Base-by-base conservation (phyloP, 2,888 invertebrate genomes). In the Apantesis nais region DNA sequence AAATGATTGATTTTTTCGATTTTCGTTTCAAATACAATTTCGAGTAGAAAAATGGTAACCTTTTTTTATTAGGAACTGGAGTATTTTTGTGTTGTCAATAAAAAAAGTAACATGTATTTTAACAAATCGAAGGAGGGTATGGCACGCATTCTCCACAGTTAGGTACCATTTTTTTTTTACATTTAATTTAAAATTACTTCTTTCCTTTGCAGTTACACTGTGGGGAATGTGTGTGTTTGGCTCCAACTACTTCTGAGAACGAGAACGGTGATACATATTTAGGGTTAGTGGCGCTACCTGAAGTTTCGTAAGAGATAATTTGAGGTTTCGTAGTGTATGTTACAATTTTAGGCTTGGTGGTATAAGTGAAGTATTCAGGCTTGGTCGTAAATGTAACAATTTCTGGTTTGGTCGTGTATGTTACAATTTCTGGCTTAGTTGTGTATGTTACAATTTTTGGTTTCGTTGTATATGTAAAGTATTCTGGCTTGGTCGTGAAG, bases 151-250 rank as follows among this genome's bases (percentile, higher is more conserved):
- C 71, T 81, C 81, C 78, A 78, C 78, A 80, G 63, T 77, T 68
- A 77, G 76, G 81, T 74, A 79, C 82, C 78, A 80, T 78, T 76
- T 78, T 70, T 62, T 66, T 73, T 66, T 34, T 41, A 29, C 44
- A 71, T 75, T 67, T 60, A 62, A n/a, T 61, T 52, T 31, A 67
- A 69, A 72, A 60, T 87, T 80, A 86, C 70, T 93, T 92, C 69
- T 93, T 82, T 62, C 93, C 91, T 14, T 90, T 78, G 70, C 95
- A 95, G 69, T 95, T 93, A 87, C 95, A 95, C 12, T 89, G 83
- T 0, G 88, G 87, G 12, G 88, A 88, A 69, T 94, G 95, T 2
- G 84, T 84, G 67, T 95, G 94, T 31, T 85, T 83, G 0, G 81
- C 66, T 0, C 90, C 90, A 0, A 92, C 86, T 0, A 92, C 70